Evolutionary conservation across 1,140 invertebrate genomes (phyloP).

Genomic region (Drosophila obscura): DNA sequence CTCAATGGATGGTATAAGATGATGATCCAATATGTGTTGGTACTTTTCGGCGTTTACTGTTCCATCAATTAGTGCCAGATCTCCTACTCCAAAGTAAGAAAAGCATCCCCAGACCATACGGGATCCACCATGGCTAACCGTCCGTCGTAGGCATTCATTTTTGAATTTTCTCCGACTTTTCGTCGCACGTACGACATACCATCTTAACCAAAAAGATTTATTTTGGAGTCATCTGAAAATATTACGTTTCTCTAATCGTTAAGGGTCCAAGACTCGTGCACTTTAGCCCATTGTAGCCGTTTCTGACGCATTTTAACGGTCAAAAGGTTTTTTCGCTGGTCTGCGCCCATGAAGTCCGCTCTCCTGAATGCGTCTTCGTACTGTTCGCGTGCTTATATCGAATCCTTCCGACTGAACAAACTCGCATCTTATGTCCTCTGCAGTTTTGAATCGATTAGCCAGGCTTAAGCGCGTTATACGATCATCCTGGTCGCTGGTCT

Average conservation of each 20-base stretch:
- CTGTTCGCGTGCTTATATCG: no score
- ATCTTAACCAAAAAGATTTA: no score
- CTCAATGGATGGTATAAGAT: slow-evolving; percentile 8
- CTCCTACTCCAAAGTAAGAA: slow-evolving; percentile 1
- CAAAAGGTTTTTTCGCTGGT: no score
- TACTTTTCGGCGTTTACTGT: slow-evolving; percentile 2
- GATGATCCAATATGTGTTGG: not conserved
- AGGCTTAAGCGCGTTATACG: no score
- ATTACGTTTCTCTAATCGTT: slow-evolving; percentile 4
- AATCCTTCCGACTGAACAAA: no score
- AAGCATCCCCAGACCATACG: slow-evolving; percentile 1
- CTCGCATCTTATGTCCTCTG: no score
- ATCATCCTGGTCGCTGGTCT: no score
- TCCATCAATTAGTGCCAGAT: not conserved
- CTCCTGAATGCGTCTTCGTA: no score
- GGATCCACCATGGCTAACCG: not conserved
- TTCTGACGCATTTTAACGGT: not conserved
- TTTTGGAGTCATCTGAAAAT: no score
- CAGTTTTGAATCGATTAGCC: no score
- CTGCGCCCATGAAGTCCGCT: no score
- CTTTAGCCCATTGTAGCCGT: slow-evolving; percentile 3
- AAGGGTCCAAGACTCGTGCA: slow-evolving; percentile 6
- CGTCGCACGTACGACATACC: slow-evolving; percentile 5
- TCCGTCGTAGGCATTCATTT: not conserved
- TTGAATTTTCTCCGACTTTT: slow-evolving; percentile 16